phyloP scores from a whole-genome alignment of 2,888 invertebrate species.

The Synergus gifuensis region DNA sequence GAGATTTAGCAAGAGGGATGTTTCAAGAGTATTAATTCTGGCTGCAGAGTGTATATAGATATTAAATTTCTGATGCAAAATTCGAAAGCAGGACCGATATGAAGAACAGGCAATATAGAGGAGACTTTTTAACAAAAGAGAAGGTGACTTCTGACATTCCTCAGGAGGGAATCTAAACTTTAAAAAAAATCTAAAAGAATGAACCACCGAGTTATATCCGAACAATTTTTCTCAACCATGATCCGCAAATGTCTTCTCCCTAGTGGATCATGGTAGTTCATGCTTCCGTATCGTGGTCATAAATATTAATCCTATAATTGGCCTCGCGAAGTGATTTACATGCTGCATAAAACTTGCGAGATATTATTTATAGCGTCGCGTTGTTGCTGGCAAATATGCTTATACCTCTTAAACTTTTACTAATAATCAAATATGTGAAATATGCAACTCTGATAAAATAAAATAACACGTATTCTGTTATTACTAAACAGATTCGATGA shows the following conservation, averaged over 20 bases:
- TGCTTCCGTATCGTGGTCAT: slow-evolving; percentile 56
- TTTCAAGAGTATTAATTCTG: neutral
- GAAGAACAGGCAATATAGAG: too few species aligned
- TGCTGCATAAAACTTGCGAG: slow-evolving; percentile 64
- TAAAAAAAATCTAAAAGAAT: neutral
- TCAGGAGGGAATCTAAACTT: neutral
- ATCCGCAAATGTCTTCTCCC: slow-evolving; percentile 50
- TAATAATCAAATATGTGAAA: too few species aligned
- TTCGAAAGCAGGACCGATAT: too few species aligned
- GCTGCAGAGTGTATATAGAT: too few species aligned
- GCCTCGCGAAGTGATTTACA: slow-evolving; percentile 71
- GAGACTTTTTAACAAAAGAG: too few species aligned
- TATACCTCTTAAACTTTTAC: neutral
- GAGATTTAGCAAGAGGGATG: neutral
- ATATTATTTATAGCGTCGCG: slow-evolving; percentile 63
- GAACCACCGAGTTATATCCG: neutral
- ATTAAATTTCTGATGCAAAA: too few species aligned
- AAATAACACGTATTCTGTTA: too few species aligned
- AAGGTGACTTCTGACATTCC: neutral
- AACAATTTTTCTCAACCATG: slow-evolving; percentile 41
- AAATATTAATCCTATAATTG: slow-evolving; percentile 75
- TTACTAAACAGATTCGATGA: neutral
- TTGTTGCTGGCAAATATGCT: slow-evolving; percentile 3
- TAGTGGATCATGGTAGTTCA: slow-evolving; percentile 45
- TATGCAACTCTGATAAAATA: too few species aligned